These are phyloP conservation scores for Orcinus orca DNA, from an alignment of 2,113 vertebrate genomes.

Conservation along the genomic window DNA sequence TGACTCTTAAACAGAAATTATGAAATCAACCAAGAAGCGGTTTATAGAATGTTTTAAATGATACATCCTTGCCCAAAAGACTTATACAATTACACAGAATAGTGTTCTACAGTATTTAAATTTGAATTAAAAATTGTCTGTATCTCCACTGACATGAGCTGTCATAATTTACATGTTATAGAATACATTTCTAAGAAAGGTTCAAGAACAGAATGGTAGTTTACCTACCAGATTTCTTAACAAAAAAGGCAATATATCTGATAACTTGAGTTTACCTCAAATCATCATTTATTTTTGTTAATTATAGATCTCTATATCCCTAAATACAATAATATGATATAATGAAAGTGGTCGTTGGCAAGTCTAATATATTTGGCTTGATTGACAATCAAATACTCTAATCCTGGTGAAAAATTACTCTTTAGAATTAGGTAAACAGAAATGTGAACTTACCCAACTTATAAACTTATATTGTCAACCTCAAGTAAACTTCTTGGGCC, in stretches of 20 bases:
- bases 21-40: conserved; percentile 22
- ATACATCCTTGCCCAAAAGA: neutral
- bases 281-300: conserved; percentile 42
- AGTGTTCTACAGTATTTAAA: neutral
- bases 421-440: neutral
- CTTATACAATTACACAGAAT: neutral
- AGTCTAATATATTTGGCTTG: neutral
- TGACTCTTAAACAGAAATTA: neutral
- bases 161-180: neutral
- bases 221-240: neutral
- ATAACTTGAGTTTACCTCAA: conserved; percentile 18
- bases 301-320: conserved; percentile 8
- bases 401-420: neutral
- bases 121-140: neutral
- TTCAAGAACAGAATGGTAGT: conserved; percentile 37
- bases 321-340: neutral
- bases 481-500: neutral
- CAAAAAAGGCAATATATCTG: neutral
- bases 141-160: neutral
- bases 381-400: neutral
- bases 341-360: neutral
- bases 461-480: neutral
- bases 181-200: conserved; percentile 46
- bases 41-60: conserved; percentile 20
- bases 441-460: neutral